Evolutionary conservation across 2,888 invertebrate genomes (phyloP).

Genomic region (Hyalella azteca): DNA sequence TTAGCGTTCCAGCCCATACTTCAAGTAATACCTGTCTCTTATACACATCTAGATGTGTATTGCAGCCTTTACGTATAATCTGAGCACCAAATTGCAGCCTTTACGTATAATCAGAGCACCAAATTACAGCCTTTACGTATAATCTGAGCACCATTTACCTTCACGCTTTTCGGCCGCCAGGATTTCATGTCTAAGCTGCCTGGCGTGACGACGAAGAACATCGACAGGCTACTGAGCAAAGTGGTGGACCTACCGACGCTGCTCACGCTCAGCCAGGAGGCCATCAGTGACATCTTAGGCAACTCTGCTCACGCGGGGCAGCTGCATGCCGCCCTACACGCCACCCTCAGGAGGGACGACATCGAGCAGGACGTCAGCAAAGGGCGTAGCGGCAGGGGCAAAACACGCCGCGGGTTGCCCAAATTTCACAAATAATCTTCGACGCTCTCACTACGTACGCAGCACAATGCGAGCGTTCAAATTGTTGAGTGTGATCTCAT

Average conservation of each 20-base stretch:
- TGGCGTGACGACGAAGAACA: slow-evolving; percentile 80
- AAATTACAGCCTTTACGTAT: no score
- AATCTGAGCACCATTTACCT: no score
- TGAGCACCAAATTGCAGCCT: no score
- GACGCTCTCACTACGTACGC: no score
- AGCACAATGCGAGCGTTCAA: no score
- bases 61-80: no score
- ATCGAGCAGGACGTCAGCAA: background rate
- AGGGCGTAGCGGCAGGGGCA: background rate
- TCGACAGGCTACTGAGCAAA: slow-evolving; percentile 76
- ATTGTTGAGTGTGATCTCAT: no score
- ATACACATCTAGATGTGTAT: no score
- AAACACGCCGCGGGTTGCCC: slow-evolving; percentile 5
- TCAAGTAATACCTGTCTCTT: no score
- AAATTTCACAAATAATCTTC: background rate
- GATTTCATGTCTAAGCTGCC: slow-evolving; percentile 60
- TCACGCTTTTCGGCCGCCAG: no score
- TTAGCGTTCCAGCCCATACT: no score
- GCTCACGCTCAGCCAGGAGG: slow-evolving; percentile 65
- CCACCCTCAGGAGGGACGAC: slow-evolving; percentile 8
- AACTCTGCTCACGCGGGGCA: slow-evolving; percentile 14
- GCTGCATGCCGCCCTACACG: slow-evolving; percentile 22
- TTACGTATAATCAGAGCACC: no score
- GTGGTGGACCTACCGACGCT: slow-evolving; percentile 72
- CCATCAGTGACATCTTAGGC: slow-evolving; percentile 72